A percentile compares a stretch with the other conserved stretches of the same genome.
phyloP scores from a whole-genome alignment of 92 coral and sea anemone species.

The Phymanthus crucifer region DNA sequence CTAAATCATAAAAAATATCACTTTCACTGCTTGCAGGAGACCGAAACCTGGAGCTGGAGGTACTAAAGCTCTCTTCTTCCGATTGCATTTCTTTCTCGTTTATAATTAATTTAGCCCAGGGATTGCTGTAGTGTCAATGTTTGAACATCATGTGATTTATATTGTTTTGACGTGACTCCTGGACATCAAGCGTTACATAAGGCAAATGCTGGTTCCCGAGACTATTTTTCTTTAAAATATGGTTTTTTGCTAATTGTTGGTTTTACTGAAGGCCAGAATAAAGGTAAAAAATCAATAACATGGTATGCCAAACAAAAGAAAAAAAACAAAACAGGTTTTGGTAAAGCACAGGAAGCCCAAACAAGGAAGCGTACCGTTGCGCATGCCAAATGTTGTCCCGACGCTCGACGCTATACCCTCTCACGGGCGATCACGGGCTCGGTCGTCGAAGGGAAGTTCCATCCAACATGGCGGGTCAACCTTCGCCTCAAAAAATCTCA shows the following conservation, averaged over 20 bases:
- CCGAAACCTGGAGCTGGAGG: not conserved
- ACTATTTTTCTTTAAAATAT: too few relatives aligned
- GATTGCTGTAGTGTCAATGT: too few relatives aligned
- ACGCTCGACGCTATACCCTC: not conserved
- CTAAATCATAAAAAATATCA: not conserved
- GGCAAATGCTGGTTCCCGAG: too few relatives aligned
- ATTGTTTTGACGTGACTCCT: too few relatives aligned
- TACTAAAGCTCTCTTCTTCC: not conserved
- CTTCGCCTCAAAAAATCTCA: not conserved
- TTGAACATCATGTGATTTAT: too few relatives aligned
- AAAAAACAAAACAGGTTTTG: too few relatives aligned
- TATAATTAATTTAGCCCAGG: too few relatives aligned
- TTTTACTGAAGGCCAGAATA: too few relatives aligned
- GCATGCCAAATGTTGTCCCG: not conserved
- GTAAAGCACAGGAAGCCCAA: constrained; percentile 21
- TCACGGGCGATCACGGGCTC: constrained; percentile 18
- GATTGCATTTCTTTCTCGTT: not conserved
- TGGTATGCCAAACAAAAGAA: too few relatives aligned
- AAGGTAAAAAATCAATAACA: too few relatives aligned
- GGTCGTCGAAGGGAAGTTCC: constrained; percentile 37
- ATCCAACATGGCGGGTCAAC: constrained; percentile 42
- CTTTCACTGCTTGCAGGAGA: not conserved
- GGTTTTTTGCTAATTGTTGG: too few relatives aligned
- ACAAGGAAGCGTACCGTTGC: not conserved
- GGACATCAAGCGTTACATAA: too few relatives aligned